A percentile compares a stretch with the other conserved stretches of the same genome.
Evolutionary conservation across 64 coral and sea anemone genomes (phyloP).

Genomic region (Montipora efflorescens): DNA sequence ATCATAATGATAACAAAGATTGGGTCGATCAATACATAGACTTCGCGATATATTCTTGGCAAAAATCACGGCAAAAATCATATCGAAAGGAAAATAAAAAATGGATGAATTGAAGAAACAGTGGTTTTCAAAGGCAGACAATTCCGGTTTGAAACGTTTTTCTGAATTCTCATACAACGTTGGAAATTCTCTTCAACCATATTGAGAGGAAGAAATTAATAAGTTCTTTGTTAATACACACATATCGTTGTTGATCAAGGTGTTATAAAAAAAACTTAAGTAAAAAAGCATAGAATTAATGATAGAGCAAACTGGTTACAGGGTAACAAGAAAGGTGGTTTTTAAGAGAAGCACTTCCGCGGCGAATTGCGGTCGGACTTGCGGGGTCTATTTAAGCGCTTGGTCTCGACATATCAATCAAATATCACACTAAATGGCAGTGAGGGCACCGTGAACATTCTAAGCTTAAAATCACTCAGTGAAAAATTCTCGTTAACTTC

Average conservation of each 20-base stretch:
- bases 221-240: too few species aligned
- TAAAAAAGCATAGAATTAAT: neutral
- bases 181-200: neutral
- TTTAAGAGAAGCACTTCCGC: neutral
- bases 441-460: neutral
- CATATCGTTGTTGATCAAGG: too few species aligned
- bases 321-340: neutral
- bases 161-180: neutral
- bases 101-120: neutral
- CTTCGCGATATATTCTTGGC: neutral
- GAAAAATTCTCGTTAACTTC: neutral
- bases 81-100: neutral
- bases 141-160: neutral
- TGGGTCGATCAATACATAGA: neutral
- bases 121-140: neutral
- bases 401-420: neutral
- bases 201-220: neutral
- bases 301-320: neutral
- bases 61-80: neutral
- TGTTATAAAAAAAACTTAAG: too few species aligned
- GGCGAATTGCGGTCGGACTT: neutral
- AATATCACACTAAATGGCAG: neutral
- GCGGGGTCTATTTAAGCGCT: neutral
- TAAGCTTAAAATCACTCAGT: neutral
- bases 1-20: slow-evolving; percentile 11